A percentile compares a stretch with the other conserved stretches of the same genome.
Evolutionary conservation across 35 echinoderm and acorn worm species (phyloP).

Genomic region (Hemicentrotus pulcherrimus): DNA sequence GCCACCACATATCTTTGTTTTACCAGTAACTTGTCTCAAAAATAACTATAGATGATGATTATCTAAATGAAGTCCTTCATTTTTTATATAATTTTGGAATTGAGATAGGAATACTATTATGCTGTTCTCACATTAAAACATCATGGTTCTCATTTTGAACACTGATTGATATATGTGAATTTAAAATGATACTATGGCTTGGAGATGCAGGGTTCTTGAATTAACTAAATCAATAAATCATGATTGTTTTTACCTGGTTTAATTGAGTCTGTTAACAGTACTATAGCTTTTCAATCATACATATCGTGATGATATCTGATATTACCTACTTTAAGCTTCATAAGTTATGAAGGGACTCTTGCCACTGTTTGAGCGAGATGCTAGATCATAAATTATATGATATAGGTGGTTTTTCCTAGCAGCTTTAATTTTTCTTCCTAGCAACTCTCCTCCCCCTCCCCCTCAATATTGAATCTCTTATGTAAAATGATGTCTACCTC

Average conservation of each 20-base stretch:
- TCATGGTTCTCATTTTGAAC: not conserved
- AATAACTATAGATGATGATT: not conserved
- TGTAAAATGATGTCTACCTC: not conserved
- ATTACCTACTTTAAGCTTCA: not conserved
- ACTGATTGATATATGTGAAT: not conserved
- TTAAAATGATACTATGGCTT: not conserved
- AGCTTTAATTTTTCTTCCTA: not conserved
- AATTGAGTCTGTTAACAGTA: not conserved
- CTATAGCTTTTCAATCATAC: not conserved
- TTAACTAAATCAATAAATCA: not conserved
- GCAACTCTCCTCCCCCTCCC: not conserved
- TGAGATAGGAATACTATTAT: not conserved
- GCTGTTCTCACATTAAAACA: no score
- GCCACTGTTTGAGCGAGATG: not conserved
- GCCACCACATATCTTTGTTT: not conserved
- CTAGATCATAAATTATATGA: not conserved
- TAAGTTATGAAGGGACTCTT: not conserved
- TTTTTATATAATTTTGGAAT: not conserved
- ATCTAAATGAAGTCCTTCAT: not conserved
- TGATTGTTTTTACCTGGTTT: not conserved
- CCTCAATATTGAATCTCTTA: not conserved
- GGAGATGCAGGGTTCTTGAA: not conserved
- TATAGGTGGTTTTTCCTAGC: not conserved
- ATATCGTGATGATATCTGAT: not conserved
- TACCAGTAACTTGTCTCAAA: not conserved